Evolutionary conservation across 2,888 invertebrate species (phyloP).

Genomic region (Podotricha telesiphe): DNA sequence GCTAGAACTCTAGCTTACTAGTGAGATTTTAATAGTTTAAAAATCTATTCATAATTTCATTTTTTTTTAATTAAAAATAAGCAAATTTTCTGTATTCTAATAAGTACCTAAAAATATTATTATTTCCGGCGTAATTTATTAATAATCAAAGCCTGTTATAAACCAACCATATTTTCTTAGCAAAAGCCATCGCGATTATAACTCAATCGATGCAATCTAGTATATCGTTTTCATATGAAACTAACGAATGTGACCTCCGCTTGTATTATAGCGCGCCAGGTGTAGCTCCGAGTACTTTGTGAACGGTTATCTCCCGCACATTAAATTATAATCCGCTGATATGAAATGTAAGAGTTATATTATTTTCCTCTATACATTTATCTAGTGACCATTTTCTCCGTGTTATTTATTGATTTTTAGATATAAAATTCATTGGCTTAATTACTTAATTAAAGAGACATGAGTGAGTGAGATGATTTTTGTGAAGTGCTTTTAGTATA

Average conservation of each 20-base stretch:
- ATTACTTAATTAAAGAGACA: too few relatives aligned
- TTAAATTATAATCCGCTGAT: constrained; percentile 12
- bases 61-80: too few relatives aligned
- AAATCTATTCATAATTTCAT: too few relatives aligned
- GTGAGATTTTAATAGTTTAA: too few relatives aligned
- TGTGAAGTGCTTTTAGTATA: too few relatives aligned
- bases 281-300: neutral
- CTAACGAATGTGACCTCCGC: constrained; percentile 23
- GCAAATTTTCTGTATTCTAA: too few relatives aligned
- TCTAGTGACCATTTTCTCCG: too few relatives aligned
- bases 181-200: constrained; percentile 12
- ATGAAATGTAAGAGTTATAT: neutral
- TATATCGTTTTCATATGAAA: constrained; percentile 19
- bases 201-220: constrained; percentile 22
- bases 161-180: neutral
- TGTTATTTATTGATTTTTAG: too few relatives aligned
- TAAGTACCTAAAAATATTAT: neutral
- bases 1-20: too few relatives aligned
- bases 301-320: constrained; percentile 12
- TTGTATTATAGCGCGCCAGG: constrained; percentile 12
- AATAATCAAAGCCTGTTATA: neutral
- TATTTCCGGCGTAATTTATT: neutral
- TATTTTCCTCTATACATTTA: too few relatives aligned
- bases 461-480: too few relatives aligned
- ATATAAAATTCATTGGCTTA: too few relatives aligned